Conservation (phyloP, 2,797 vertebrate genomes). For the Simalia tracyae region DNA sequence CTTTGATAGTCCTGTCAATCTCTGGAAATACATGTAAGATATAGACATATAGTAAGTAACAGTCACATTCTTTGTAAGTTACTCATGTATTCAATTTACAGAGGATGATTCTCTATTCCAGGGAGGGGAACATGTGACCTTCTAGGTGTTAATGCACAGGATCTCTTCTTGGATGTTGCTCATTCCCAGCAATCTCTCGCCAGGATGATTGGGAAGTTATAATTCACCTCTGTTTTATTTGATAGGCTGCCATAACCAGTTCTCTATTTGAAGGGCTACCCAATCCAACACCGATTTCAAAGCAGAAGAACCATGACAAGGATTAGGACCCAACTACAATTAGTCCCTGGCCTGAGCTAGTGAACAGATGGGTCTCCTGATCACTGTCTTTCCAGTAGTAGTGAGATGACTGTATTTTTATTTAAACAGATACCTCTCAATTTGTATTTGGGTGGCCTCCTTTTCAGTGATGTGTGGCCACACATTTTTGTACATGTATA, state of each 20-base stretch:
- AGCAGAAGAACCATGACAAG: neutral
- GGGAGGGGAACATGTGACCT: neutral
- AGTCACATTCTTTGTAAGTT: neutral
- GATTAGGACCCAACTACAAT: neutral
- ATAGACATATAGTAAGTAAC: neutral
- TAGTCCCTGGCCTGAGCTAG: neutral
- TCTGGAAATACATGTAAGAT: neutral
- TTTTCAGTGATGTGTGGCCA: neutral
- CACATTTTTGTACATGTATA: neutral
- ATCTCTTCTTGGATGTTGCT: neutral
- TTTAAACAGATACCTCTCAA: neutral
- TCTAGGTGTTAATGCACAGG: neutral
- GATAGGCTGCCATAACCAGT: neutral
- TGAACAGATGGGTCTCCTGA: neutral
- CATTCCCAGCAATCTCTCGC: neutral
- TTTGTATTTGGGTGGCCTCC: neutral
- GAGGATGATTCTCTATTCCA: neutral
- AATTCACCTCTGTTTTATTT: neutral
- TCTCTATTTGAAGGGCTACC: neutral
- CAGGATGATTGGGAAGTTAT: neutral
- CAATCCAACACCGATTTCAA: neutral
- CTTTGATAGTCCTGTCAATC: neutral
- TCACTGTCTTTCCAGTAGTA: neutral
- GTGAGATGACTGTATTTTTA: neutral
- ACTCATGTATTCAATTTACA: neutral